These are phyloP conservation scores for Drosophila azteca DNA, from an alignment of 1,140 invertebrate genomes.

Conservation along the genomic window DNA sequence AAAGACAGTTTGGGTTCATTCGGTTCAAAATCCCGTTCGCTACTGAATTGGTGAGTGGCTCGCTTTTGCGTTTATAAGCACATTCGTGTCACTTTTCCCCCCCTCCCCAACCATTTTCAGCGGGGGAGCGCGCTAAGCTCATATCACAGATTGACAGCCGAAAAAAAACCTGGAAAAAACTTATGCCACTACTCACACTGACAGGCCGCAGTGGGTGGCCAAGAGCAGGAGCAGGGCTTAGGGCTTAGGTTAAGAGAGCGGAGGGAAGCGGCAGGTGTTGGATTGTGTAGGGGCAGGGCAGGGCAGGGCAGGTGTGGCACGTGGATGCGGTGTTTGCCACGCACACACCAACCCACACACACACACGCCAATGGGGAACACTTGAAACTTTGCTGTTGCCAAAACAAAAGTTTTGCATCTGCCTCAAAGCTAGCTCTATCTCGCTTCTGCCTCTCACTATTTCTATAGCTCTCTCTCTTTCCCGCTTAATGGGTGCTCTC, in stretches of 20 bases:
- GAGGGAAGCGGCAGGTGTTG: conserved; percentile 17
- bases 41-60: conserved; percentile 63
- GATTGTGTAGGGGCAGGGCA: conserved; percentile 1
- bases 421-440: conserved; percentile 14
- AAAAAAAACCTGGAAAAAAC: conserved; percentile 25
- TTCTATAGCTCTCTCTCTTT: neutral
- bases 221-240: neutral
- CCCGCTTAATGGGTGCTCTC: conserved; percentile 34
- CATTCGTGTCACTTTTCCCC: conserved; percentile 75
- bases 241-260: neutral
- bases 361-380: conserved; percentile 54
- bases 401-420: conserved; percentile 77
- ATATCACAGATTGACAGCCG: conserved; percentile 78
- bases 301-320: conserved; percentile 12
- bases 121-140: conserved; percentile 15
- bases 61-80: conserved; percentile 74
- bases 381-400: conserved; percentile 77
- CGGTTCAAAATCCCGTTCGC: conserved; percentile 75
- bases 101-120: conserved; percentile 18
- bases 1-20: conserved; percentile 34
- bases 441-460: neutral
- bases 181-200: conserved; percentile 26
- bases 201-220: conserved; percentile 25
- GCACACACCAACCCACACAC: conserved; percentile 60
- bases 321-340: conserved; percentile 51